Conservation (phyloP, 2,797 vertebrate species). For the Myotis planiceps region DNA sequence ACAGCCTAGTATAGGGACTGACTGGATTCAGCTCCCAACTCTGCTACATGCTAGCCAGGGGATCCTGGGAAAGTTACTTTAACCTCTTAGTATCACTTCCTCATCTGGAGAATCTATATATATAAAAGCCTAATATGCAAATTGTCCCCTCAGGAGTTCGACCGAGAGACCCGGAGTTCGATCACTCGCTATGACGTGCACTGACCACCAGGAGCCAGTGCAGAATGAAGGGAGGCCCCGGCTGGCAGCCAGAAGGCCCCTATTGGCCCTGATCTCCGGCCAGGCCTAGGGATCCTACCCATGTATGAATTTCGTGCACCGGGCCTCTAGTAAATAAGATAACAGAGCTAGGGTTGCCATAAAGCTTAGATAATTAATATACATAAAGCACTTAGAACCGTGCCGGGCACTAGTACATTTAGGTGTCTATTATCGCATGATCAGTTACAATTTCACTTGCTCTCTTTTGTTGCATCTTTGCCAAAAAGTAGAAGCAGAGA, state of each 20-base stretch:
- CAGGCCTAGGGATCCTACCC: too few species aligned
- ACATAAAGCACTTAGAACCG: neutral
- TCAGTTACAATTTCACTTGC: neutral
- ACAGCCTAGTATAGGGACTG: neutral
- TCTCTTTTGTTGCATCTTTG: neutral
- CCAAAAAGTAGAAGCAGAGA: neutral
- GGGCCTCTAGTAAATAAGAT: neutral
- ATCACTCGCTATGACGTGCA: too few species aligned
- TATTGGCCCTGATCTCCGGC: too few species aligned
- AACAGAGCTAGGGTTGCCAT: neutral
- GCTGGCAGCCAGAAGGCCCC: too few species aligned
- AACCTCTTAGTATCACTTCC: neutral
- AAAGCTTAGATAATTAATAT: neutral
- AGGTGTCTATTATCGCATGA: neutral
- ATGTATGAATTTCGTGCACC: too few species aligned
- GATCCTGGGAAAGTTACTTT: neutral
- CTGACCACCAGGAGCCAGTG: too few species aligned
- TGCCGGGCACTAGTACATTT: neutral
- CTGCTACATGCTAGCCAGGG: neutral
- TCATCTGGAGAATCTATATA: neutral
- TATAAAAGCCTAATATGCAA: too few species aligned
- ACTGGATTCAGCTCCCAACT: neutral
- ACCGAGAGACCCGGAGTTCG: too few species aligned
- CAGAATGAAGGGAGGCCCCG: too few species aligned
- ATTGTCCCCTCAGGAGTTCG: too few species aligned